A percentile compares a stretch with the other conserved stretches of the same genome.
Conservation (phyloP, 2,888 invertebrate species). For the Spilarctia lutea region DNA sequence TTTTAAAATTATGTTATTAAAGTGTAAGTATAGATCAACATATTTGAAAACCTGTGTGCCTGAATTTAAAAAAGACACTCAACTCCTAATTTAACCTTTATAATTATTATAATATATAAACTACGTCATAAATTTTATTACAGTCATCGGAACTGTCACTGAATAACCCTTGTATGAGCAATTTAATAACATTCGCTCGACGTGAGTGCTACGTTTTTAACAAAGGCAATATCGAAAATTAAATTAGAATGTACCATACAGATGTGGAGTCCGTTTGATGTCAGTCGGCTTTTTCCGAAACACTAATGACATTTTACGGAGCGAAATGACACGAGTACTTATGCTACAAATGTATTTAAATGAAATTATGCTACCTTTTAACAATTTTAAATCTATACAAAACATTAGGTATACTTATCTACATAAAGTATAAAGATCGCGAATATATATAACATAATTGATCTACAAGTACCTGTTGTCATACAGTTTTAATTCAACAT, state of each 20-base stretch:
- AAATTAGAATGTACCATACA: conserved; percentile 79
- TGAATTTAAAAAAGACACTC: not conserved
- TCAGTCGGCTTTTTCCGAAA: conserved; percentile 70
- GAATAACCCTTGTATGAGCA: conserved; percentile 69
- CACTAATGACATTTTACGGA: conserved; percentile 82
- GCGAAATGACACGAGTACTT: conserved; percentile 64
- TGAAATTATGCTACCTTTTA: conserved; percentile 21
- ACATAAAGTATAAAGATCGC: not conserved
- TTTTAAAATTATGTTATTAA: not conserved
- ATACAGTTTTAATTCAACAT: conserved; percentile 14
- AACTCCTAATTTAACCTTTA: not conserved
- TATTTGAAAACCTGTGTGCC: not conserved
- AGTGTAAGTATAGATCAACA: not conserved
- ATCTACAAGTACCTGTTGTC: not conserved
- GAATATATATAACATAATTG: not conserved
- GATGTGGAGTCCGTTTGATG: conserved; percentile 83
- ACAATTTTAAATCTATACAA: conserved; percentile 1
- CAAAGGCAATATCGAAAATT: conserved; percentile 77
- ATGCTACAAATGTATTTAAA: conserved; percentile 37
- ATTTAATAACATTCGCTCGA: conserved; percentile 76
- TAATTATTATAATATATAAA: not conserved
- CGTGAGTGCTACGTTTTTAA: conserved; percentile 77
- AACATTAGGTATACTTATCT: not conserved
- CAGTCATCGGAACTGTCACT: conserved; percentile 38
- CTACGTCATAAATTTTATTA: conserved; percentile 32